Base-by-base conservation (phyloP, 2,888 invertebrate species). In the Ariolimax columbianus region DNA sequence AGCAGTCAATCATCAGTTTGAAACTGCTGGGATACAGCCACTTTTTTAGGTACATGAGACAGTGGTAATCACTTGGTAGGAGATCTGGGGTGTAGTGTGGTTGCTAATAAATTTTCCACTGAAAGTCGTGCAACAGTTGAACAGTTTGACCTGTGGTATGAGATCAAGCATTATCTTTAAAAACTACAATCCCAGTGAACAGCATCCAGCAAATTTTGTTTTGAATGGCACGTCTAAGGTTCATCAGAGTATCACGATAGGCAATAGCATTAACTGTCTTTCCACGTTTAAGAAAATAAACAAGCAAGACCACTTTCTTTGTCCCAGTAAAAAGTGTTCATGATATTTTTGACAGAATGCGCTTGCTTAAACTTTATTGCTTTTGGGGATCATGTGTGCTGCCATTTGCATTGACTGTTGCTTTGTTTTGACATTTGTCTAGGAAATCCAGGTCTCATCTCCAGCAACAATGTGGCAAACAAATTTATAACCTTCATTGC, bases 1-100 rank as follows among this genome's bases (percentile, higher is more conserved):
- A n/a, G 66, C 66, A 66, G 66, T 66, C 30, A 19, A 66, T 66
- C n/a, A 66, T 66, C 66, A 66, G 66, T 66, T 66, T 66, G n/a
- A 30, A 66, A 66, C 66, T 4, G 30, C 66, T 66, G 66, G 66
- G 66, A n/a, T 59, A 14, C 14, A 59, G 23, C 26, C 59, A n/a
- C 26, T 6, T 23, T 4, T 19, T 59, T 47, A 47, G 47, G 14
- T 47, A 14, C 47, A 47, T 47, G 14, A 14, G 14, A 47, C 7
- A 14, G 47, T 47, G 9, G 47, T 47, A 47, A 47, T 47, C 7
- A 47, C 47, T 47, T 47, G 47, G 47, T 47, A 47, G 7, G 47
- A 47, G 47, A 14, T 47, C 47, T 11, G 47, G 47, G 7, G 9
- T 47, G 47, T 47, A 47, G 47, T 7, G 47, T 14, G 7, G 47